phyloP scores from a whole-genome alignment of 2,113 vertebrate genomes.

The Pitta sordida region DNA sequence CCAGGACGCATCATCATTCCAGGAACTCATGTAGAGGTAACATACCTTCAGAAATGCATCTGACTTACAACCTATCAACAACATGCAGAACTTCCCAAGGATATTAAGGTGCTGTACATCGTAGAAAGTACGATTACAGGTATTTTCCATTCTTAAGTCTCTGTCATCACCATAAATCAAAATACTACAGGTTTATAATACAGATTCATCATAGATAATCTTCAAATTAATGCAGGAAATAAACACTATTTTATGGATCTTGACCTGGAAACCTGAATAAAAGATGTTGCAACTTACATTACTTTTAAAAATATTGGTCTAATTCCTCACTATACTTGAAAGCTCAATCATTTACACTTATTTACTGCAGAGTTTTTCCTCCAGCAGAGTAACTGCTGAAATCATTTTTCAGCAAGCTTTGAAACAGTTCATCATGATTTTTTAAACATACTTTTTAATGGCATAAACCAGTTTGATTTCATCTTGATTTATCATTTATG shows the following conservation, averaged over 20 bases:
- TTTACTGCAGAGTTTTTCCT: not conserved
- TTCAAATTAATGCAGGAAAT: not conserved
- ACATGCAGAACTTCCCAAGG: not conserved
- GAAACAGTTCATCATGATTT: not conserved
- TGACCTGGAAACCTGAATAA: not conserved
- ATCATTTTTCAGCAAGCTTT: conserved; percentile 1
- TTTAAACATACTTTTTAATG: conserved; percentile 37
- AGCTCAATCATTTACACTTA: not conserved
- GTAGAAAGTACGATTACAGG: not conserved
- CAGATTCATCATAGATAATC: not conserved
- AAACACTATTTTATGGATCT: not conserved
- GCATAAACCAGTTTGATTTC: conserved; percentile 21
- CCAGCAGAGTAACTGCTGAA: conserved; percentile 1
- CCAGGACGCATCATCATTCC: not conserved
- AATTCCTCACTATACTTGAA: not conserved
- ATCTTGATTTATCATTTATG: conserved; percentile 37
- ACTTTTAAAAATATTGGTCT: not conserved
- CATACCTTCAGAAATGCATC: not conserved
- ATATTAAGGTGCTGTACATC: not conserved
- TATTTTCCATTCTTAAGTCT: not conserved
- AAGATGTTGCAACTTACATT: not conserved
- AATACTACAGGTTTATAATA: not conserved
- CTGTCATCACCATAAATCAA: not conserved
- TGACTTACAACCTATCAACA: not conserved
- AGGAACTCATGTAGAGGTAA: not conserved